Conservation (phyloP, 2,888 invertebrate species). For the Athalia cordata region DNA sequence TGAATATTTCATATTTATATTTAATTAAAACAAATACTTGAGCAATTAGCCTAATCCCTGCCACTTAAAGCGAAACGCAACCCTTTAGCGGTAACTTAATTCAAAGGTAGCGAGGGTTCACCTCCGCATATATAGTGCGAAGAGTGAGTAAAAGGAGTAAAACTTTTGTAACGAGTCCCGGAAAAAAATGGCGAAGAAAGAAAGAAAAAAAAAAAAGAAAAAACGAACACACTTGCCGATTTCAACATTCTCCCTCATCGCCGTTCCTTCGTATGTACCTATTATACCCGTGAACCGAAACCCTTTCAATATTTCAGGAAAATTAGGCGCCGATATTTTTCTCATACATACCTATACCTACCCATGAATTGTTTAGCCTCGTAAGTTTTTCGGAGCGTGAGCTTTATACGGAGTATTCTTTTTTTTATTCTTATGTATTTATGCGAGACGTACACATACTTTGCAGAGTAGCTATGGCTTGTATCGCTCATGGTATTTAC, state of each 20-base stretch:
- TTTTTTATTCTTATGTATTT: no score
- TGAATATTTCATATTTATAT: conserved; percentile 48
- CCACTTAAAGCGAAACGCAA: conserved; percentile 42
- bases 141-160: no score
- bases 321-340: conserved; percentile 19
- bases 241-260: neutral
- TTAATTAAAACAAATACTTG: conserved; percentile 52
- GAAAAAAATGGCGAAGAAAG: no score
- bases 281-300: neutral
- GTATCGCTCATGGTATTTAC: neutral
- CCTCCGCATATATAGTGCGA: no score
- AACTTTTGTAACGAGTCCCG: no score
- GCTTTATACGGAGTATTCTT: no score
- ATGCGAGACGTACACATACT: neutral
- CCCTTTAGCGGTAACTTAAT: conserved; percentile 26
- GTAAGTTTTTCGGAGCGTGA: neutral
- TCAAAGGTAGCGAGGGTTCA: neutral
- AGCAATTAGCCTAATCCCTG: conserved; percentile 47
- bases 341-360: neutral
- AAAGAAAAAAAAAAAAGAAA: no score
- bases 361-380: conserved; percentile 21
- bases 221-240: neutral
- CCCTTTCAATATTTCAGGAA: conserved; percentile 28
- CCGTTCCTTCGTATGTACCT: no score
- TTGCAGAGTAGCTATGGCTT: neutral